These are phyloP conservation scores for Nanorana parkeri DNA, from an alignment of 2,113 vertebrate species.

Conservation along the genomic window DNA sequence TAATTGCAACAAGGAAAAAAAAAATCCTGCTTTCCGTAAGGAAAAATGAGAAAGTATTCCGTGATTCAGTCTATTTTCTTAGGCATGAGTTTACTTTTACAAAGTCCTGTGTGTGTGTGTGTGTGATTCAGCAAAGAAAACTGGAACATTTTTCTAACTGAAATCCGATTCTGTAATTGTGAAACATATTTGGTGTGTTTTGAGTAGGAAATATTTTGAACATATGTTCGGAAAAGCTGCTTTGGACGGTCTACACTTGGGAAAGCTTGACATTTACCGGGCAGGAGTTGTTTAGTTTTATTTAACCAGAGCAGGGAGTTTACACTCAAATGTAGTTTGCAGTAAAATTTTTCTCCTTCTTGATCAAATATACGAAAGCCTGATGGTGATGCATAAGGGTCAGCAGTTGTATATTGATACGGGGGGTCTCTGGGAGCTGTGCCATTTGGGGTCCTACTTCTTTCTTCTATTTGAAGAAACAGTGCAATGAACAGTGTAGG, in stretches of 20 bases:
- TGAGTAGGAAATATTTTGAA: constrained; percentile 46
- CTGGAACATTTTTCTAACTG: constrained; percentile 42
- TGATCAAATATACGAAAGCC: constrained; percentile 47
- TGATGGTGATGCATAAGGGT: too few relatives aligned
- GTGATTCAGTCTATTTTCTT: constrained; percentile 44
- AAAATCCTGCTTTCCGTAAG: background rate
- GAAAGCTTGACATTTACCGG: constrained; percentile 34
- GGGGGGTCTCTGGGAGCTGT: too few relatives aligned
- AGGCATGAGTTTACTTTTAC: constrained; percentile 19
- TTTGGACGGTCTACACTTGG: constrained; percentile 21
- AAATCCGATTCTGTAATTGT: constrained; percentile 46
- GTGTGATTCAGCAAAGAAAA: constrained; percentile 44
- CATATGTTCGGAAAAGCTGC: constrained; percentile 35
- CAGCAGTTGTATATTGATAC: too few relatives aligned
- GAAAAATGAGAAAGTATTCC: background rate
- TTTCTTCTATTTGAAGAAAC: too few relatives aligned
- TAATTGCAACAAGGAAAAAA: too few relatives aligned
- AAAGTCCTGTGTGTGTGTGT: background rate
- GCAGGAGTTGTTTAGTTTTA: constrained; percentile 31
- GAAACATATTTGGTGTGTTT: constrained; percentile 36
- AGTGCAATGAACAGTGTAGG: too few relatives aligned
- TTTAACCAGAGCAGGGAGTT: constrained; percentile 19
- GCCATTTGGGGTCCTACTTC: too few relatives aligned
- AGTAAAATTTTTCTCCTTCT: constrained; percentile 17
- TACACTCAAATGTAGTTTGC: constrained; percentile 13